These are phyloP conservation scores for Potamilus streckersoni DNA, from an alignment of 1,140 invertebrate species.

Conservation along the genomic window DNA sequence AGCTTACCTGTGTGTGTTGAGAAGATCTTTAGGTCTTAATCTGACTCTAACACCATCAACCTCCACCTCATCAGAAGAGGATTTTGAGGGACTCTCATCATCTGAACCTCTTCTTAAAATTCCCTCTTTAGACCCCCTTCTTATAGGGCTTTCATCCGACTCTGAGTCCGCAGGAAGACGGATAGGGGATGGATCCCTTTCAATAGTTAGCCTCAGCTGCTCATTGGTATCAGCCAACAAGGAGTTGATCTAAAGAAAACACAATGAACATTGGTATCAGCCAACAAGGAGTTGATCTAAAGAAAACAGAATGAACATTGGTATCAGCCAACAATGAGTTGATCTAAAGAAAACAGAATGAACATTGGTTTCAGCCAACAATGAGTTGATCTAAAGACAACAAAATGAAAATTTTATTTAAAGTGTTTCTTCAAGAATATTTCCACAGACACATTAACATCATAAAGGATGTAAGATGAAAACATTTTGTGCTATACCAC, in stretches of 20 bases:
- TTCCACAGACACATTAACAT: no score
- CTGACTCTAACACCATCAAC: slow-evolving; percentile 50
- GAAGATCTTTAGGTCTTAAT: slow-evolving; percentile 69
- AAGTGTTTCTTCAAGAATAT: no score
- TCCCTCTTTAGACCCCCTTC: slow-evolving; percentile 1
- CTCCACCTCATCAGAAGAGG: slow-evolving; percentile 60
- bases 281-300: slow-evolving; percentile 21
- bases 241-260: slow-evolving; percentile 12
- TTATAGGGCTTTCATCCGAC: slow-evolving; percentile 13
- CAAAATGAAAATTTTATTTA: no score
- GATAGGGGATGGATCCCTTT: slow-evolving; percentile 86
- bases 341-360: no score
- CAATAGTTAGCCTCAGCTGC: slow-evolving; percentile 80
- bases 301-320: no score
- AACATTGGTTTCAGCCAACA: no score
- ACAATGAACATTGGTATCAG: no score
- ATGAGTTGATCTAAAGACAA: no score
- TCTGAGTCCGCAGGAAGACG: slow-evolving; percentile 67
- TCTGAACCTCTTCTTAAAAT: slow-evolving; percentile 1
- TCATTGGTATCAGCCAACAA: slow-evolving; percentile 55
- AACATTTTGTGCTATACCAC: no score
- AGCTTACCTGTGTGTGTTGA: slow-evolving; percentile 47
- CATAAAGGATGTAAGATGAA: no score
- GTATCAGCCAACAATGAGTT: no score
- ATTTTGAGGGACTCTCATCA: slow-evolving; percentile 22